Base-by-base conservation (phyloP, 2,113 vertebrate genomes). In the Thunnus maccoyii region DNA sequence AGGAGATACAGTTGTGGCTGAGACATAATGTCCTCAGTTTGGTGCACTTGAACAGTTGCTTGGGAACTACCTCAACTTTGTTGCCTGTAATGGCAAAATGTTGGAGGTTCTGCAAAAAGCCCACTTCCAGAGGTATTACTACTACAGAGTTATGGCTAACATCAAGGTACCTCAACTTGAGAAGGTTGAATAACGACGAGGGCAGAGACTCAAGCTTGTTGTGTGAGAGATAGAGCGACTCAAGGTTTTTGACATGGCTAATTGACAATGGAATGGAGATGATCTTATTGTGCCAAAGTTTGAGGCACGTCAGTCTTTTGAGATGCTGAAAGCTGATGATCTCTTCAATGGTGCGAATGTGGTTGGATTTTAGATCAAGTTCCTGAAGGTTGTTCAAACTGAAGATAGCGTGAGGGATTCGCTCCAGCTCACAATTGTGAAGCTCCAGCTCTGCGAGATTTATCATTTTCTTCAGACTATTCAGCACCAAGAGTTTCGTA, bases 231-330 rank as follows among this genome's bases (percentile, higher is more conserved):
- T 97, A 97, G 74, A 99, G 96, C 0, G 95, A 97, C 90, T 99
- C 98, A 10, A 99, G 91, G 92, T 97, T 99, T 93, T 98, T 99
- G 83, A 99, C 95, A 0, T 97, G 96, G 82, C 96, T 98, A 50
- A 99, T 98, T 41, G 98, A 97, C 86, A 97, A 80, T 50, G 98
- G 98, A 93, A 99, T 99, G 93, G 92, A 96, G 74, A 97, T 97
- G 78, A 99, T 99, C 92, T 97, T 99, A 88, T 99, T 99, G 94
- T 99, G 97, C 98, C 98, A 99, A 55, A 99, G 93, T 88, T 99
- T 99, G 88, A 99, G 97, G 91, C 96, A 98, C 11, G 96, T 97
- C 78, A 99, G 94, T 87, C 97, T 96, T 94, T 99, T 99, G 58
- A 99, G 95, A 87, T 99, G 98, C 89, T 99, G 98, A 87, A 99